phyloP scores from a whole-genome alignment of 2,113 vertebrate species.

The Microtus ochrogaster region DNA sequence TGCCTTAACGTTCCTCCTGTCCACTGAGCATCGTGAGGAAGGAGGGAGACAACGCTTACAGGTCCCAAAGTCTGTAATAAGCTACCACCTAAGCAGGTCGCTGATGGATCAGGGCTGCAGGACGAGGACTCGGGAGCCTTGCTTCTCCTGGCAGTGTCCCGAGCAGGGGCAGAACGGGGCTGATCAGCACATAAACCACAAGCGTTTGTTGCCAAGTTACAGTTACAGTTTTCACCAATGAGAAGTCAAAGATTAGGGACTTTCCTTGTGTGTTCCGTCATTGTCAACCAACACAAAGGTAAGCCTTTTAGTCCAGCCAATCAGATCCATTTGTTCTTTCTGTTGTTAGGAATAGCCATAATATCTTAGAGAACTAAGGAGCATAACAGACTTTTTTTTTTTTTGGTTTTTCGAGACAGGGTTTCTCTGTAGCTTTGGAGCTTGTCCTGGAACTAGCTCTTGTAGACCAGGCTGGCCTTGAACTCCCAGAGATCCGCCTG shows the following conservation, averaged over 20 bases:
- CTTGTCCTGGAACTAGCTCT: too few relatives aligned
- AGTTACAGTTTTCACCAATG: not conserved
- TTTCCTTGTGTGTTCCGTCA: not conserved
- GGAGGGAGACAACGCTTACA: not conserved
- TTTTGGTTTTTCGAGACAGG: too few relatives aligned
- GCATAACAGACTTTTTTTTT: not conserved
- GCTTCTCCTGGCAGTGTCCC: not conserved
- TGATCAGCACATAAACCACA: not conserved
- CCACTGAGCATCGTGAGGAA: not conserved
- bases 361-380: not conserved
- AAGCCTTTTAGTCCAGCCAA: not conserved
- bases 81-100: not conserved
- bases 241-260: not conserved
- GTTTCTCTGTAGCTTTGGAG: too few relatives aligned
- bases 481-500: too few relatives aligned
- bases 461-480: too few relatives aligned
- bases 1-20: not conserved
- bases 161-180: not conserved
- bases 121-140: not conserved
- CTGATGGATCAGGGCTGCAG: not conserved
- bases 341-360: not conserved
- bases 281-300: not conserved
- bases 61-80: not conserved
- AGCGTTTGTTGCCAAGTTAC: not conserved
- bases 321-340: not conserved